Evolutionary conservation across 1,140 invertebrate species (phyloP).

Genomic region (Pseudachorutes palmiensis): DNA sequence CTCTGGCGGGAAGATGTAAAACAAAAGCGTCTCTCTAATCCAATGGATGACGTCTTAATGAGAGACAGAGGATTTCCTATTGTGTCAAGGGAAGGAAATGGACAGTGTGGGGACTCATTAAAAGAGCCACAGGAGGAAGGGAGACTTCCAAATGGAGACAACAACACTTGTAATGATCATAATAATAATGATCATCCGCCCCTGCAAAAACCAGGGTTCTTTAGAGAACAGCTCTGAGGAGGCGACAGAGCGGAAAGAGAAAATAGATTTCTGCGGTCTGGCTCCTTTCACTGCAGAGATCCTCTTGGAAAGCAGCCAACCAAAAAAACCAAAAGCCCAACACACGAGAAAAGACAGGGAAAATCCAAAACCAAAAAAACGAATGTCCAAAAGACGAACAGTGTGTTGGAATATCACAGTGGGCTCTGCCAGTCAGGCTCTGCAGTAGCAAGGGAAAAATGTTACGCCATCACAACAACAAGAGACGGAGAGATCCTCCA

Average conservation of each 20-base stretch:
- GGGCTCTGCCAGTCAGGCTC: constrained; percentile 17
- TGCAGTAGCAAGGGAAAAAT: too few species aligned
- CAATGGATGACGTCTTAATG: constrained; percentile 29
- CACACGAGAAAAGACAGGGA: neutral
- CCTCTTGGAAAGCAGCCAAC: neutral
- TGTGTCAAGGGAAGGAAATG: neutral
- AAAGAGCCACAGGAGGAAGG: neutral
- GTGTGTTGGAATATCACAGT: neutral
- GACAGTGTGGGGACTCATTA: constrained; percentile 1
- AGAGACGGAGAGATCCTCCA: too few species aligned
- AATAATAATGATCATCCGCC: neutral
- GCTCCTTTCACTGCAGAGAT: too few species aligned
- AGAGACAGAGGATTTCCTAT: neutral
- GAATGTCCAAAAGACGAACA: neutral
- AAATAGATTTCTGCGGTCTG: constrained; percentile 4
- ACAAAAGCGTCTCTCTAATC: constrained; percentile 12
- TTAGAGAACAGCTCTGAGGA: neutral
- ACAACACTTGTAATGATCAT: neutral
- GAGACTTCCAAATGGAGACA: neutral
- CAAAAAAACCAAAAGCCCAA: neutral
- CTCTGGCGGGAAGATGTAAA: neutral
- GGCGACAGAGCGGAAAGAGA: constrained; percentile 6
- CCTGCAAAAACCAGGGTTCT: neutral
- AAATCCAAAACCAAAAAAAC: constrained; percentile 12
- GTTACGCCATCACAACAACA: too few species aligned